Conservation (phyloP, 2,888 invertebrate genomes). For the Trisateles emortualis region DNA sequence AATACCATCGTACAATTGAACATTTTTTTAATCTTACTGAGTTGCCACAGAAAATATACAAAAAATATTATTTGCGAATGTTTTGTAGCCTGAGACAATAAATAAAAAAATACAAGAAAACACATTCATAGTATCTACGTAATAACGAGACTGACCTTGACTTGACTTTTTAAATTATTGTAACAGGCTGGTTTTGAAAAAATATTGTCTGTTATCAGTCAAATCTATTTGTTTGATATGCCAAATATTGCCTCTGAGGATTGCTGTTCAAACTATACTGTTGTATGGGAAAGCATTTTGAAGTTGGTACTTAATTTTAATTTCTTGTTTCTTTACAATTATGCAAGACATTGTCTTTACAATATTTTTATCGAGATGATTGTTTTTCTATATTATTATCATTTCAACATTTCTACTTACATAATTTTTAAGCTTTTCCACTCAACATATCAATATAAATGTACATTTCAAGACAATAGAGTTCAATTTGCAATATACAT, state of each 20-base stretch:
- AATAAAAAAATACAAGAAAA: too few species aligned
- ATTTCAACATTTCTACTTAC: slow-evolving; percentile 51
- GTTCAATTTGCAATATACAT: slow-evolving; percentile 56
- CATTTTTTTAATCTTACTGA: too few species aligned
- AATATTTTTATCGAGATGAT: slow-evolving; percentile 60
- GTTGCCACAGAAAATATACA: too few species aligned
- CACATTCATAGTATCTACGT: too few species aligned
- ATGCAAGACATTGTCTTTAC: slow-evolving; percentile 64
- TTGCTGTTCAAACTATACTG: slow-evolving; percentile 19
- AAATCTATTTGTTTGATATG: slow-evolving; percentile 57
- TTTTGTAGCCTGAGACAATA: too few species aligned
- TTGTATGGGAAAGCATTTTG: slow-evolving; percentile 31
- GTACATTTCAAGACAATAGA: slow-evolving; percentile 60
- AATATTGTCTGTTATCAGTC: slow-evolving; percentile 71
- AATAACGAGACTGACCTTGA: too few species aligned
- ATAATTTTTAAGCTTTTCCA: slow-evolving; percentile 49
- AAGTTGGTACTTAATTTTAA: slow-evolving; percentile 30
- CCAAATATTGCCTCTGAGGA: slow-evolving; percentile 44
- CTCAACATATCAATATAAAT: slow-evolving; percentile 53
- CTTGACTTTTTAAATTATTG: neutral
- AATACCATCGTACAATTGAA: neutral
- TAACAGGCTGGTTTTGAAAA: slow-evolving; percentile 13
- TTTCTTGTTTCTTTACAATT: slow-evolving; percentile 44
- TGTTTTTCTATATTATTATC: slow-evolving; percentile 39
- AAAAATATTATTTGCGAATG: too few species aligned